A percentile compares a stretch with the other conserved stretches of the same genome.
These are phyloP conservation scores for Sinopyrophorus schimmeli DNA, from an alignment of 2,888 invertebrate species.

Conservation along the genomic window DNA sequence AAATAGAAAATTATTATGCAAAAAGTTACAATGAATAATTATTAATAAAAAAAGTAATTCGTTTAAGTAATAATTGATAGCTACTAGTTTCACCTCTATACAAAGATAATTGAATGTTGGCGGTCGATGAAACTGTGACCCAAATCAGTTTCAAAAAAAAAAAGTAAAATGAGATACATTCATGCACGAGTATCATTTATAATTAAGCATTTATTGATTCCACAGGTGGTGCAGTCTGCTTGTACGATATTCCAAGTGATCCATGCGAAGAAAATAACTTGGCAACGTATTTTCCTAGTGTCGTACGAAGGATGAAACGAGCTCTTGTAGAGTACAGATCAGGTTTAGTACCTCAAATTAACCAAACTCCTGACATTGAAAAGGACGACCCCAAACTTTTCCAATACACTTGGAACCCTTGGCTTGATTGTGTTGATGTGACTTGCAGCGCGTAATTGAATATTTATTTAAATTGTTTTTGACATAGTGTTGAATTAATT, in stretches of 20 bases:
- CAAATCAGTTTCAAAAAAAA: no score
- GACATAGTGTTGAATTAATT: conserved; percentile 13
- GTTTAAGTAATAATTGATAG: no score
- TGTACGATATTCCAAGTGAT: conserved; percentile 76
- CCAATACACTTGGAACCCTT: conserved; percentile 74
- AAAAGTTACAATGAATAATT: no score
- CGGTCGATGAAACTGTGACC: no score
- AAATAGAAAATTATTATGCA: no score
- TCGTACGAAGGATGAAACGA: conserved; percentile 57
- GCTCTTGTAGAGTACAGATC: conserved; percentile 58
- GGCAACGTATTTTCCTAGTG: conserved; percentile 59
- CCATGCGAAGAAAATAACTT: conserved; percentile 79
- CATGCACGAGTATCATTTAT: conserved; percentile 4
- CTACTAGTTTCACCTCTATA: no score
- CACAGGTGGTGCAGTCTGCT: conserved; percentile 65
- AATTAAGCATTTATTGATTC: conserved; percentile 38
- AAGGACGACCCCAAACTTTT: conserved; percentile 71
- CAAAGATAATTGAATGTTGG: no score
- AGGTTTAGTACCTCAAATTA: conserved; percentile 60
- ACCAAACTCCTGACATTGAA: conserved; percentile 59
- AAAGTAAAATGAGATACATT: not conserved
- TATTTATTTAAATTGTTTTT: conserved; percentile 22
- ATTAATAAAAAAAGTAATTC: no score
- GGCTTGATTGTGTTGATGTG: conserved; percentile 56
- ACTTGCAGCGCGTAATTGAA: conserved; percentile 36